Evolutionary conservation across 2,113 vertebrate species (phyloP), one percentile per base, ranked within the genome.

Genomic region (Notothenia coriiceps): DNA sequence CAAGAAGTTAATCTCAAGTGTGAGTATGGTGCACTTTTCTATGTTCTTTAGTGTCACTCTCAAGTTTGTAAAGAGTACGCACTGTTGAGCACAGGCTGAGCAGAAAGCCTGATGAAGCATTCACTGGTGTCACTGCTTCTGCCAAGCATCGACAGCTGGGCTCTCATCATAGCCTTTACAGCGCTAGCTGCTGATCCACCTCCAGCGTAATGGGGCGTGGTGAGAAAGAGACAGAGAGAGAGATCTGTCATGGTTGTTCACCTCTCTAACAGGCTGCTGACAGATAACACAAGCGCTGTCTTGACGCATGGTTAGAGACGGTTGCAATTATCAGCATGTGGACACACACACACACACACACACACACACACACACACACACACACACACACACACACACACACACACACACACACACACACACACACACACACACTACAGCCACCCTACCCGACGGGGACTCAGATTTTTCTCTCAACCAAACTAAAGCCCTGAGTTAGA

Each of bases 211-310:
- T 88, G 80, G 84, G 80, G 75, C 87, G 64, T 86, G 80, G 78
- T 74, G 85, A 85, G 75, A 85, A 74, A 33, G 72, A 70, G 73
- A 75, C 10, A 56, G 69, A 47, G 61, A 49, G 74, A 57, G 55
- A 74, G 70, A 81, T 57, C 73, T 74, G 80, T 87, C 82, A 90
- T 89, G 90, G 85, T 70, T 79, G 81, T 84, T 86, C 86, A 86
- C 82, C 86, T 87, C 67, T 44, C 71, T 80, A 90, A 90, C 83
- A 70, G 85, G 87, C 81, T 78, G 86, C 83, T 89, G 92, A 92
- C 89, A 92, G 88, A 91, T 74, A 87, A 89, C 82, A 87, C 82
- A 81, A 82, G 84, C 25, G 20, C 33, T 33, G 66, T 70, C 64
- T 25, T 70, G 80, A 80, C 9, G 55, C 80, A 83, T 78, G 73